Evolutionary conservation across 1,140 invertebrate genomes (phyloP).

Genomic region (Diabrotica undecimpunctata): DNA sequence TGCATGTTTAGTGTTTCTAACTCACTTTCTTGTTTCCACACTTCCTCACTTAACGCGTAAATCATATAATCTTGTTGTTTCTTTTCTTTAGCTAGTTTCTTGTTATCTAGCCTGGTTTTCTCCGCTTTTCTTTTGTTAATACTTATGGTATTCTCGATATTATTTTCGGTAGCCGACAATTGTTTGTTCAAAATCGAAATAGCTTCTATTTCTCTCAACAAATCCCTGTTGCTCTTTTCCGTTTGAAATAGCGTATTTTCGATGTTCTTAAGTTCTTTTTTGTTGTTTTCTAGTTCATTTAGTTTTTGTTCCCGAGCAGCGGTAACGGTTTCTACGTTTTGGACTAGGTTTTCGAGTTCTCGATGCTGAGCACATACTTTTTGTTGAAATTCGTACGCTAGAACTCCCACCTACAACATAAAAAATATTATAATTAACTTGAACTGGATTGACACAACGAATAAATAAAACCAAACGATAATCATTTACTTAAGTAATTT

Average conservation of each 20-base stretch:
- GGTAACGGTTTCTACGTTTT: slow-evolving; percentile 33
- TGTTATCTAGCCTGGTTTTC: slow-evolving; percentile 54
- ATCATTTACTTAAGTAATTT: too few relatives aligned
- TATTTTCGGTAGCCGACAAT: slow-evolving; percentile 52
- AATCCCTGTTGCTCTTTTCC: slow-evolving; percentile 48
- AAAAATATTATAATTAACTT: not conserved
- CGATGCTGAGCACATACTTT: slow-evolving; percentile 38
- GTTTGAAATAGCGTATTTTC: slow-evolving; percentile 27
- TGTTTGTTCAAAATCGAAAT: slow-evolving; percentile 51
- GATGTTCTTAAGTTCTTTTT: slow-evolving; percentile 29
- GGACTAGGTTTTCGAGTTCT: slow-evolving; percentile 30
- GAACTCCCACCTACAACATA: slow-evolving; percentile 32
- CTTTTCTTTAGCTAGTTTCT: slow-evolving; percentile 51
- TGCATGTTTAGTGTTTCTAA: slow-evolving; percentile 53
- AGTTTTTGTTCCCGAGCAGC: slow-evolving; percentile 38
- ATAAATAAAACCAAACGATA: too few relatives aligned
- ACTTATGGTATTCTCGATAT: slow-evolving; percentile 53
- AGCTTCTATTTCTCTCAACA: slow-evolving; percentile 52
- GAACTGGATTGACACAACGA: too few relatives aligned
- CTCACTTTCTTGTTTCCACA: slow-evolving; percentile 54
- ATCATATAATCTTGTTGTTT: slow-evolving; percentile 53
- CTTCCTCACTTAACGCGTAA: slow-evolving; percentile 53
- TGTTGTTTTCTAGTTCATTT: slow-evolving; percentile 30
- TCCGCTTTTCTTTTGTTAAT: slow-evolving; percentile 55
- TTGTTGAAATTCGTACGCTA: slow-evolving; percentile 42